phyloP scores from a whole-genome alignment of 2,113 vertebrate genomes.

The Promerops cafer region DNA sequence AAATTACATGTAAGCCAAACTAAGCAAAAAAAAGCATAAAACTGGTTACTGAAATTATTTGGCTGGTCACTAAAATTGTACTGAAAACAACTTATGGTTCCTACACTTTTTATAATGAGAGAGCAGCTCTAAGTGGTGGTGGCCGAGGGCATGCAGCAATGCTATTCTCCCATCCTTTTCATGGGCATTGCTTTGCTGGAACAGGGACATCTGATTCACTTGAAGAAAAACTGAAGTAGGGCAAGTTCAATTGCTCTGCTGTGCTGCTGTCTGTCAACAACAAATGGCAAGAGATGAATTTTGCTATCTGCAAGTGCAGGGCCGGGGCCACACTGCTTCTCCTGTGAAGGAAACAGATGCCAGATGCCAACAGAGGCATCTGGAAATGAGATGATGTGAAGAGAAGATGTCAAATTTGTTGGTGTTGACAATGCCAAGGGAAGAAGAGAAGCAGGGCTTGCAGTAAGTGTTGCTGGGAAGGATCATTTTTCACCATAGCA shows the following conservation, averaged over 20 bases:
- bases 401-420: neutral
- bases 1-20: neutral
- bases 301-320: neutral
- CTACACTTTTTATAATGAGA: neutral
- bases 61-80: neutral
- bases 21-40: neutral
- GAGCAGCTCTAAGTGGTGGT: neutral
- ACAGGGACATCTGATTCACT: neutral
- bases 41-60: neutral
- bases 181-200: neutral
- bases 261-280: neutral
- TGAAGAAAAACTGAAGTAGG: neutral
- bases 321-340: neutral
- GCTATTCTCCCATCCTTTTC: neutral
- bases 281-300: neutral
- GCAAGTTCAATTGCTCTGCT: neutral
- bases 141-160: neutral
- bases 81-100: neutral
- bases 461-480: neutral
- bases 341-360: neutral
- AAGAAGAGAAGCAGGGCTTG: neutral
- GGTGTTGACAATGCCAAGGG: neutral
- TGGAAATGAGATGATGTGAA: neutral
- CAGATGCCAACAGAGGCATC: neutral
- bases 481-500: neutral